Conservation (phyloP, 2,888 invertebrate species). For the Noctua janthina region DNA sequence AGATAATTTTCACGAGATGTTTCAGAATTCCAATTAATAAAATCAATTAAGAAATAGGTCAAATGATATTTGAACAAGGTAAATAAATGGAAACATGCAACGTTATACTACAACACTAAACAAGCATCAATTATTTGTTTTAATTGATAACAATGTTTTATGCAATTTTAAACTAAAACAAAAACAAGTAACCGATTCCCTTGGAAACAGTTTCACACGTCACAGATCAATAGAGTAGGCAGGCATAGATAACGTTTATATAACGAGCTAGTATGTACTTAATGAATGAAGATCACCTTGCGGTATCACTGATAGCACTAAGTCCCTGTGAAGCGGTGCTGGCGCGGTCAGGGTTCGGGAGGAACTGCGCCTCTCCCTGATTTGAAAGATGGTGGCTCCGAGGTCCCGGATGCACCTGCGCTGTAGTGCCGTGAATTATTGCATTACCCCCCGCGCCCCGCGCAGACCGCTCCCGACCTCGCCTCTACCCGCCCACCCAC, state of each 20-base stretch:
- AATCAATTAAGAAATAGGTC: conserved; percentile 38
- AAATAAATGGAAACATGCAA: conserved; percentile 38
- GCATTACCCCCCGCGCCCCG: conserved; percentile 68
- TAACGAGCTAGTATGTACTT: conserved; percentile 44
- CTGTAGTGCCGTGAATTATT: conserved; percentile 79
- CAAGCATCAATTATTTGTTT: conserved; percentile 22
- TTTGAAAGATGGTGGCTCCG: conserved; percentile 33
- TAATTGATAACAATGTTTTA: conserved; percentile 16
- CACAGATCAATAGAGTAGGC: conserved; percentile 34
- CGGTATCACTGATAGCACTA: conserved; percentile 59
- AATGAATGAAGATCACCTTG: conserved; percentile 63
- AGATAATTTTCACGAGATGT: conserved; percentile 14
- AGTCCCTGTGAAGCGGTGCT: conserved; percentile 40
- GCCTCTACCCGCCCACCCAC: background rate
- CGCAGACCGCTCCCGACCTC: conserved; percentile 46
- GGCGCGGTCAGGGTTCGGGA: conserved; percentile 20
- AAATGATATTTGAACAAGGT: conserved; percentile 44
- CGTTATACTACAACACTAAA: conserved; percentile 21
- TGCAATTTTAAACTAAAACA: conserved; percentile 28
- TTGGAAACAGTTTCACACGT: conserved; percentile 19
- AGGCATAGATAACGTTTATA: conserved; percentile 46
- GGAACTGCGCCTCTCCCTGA: conserved; percentile 65
- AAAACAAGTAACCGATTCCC: background rate
- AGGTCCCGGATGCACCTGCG: conserved; percentile 84
- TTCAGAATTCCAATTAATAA: conserved; percentile 18